Conservation (phyloP, 2,888 invertebrate genomes). For the Lumbricus terrestris region DNA sequence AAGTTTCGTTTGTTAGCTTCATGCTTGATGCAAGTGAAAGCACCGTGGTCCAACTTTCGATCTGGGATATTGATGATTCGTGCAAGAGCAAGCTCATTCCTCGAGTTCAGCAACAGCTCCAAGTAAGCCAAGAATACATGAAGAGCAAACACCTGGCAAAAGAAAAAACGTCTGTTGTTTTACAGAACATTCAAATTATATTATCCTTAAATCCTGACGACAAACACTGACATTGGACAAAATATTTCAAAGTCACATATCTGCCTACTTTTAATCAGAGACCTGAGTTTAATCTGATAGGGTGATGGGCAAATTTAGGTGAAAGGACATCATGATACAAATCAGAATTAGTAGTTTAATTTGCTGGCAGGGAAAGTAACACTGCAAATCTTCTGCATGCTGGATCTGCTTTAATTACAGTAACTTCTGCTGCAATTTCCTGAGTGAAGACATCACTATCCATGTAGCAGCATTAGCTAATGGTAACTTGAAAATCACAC, state of each 20-base stretch:
- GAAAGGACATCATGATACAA: not conserved
- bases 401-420: not conserved
- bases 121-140: conserved; percentile 50
- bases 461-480: not conserved
- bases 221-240: not conserved
- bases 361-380: not conserved
- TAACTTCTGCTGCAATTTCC: not conserved
- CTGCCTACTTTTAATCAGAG: not conserved
- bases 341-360: not conserved
- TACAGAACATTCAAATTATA: not conserved
- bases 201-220: not conserved
- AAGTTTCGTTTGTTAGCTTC: conserved; percentile 45
- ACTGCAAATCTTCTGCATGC: not conserved
- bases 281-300: not conserved
- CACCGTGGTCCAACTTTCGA: conserved; percentile 51
- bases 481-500: not conserved
- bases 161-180: too few species aligned
- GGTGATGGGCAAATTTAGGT: not conserved
- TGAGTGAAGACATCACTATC: not conserved
- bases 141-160: conserved; percentile 46
- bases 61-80: conserved; percentile 55
- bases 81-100: conserved; percentile 55
- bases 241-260: not conserved
- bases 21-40: conserved; percentile 57
- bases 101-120: conserved; percentile 55